Evolutionary conservation across 2,113 vertebrate species (phyloP), one percentile per base, ranked within the genome.

Genomic region (Poeciliopsis turrubarensis): DNA sequence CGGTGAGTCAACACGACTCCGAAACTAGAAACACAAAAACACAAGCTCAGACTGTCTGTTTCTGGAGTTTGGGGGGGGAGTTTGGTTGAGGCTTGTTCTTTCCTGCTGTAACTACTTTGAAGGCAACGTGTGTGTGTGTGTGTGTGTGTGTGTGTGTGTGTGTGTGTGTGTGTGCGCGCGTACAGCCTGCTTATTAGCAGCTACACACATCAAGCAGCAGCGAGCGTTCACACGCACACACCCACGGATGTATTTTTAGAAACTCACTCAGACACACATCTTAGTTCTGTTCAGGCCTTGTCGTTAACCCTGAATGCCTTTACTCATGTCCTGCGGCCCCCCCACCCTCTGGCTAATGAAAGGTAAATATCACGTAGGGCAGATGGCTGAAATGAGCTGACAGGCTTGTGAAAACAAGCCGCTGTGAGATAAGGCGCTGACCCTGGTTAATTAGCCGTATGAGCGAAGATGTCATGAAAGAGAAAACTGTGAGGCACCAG

Each of bases 371-470:
- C 87, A 90, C 85, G 76, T 65, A 65, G 68, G 79, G 78, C 64
- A 17, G 79, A 67, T 19, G 9, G 80, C 77, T 89, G 86, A 85
- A 71, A 90, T 75, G 76, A 92, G 77, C 85, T 85, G 88, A 82
- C 85, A 88, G 74, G 68, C 81, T 81, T 92, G 81, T 94, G 57
- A 79, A 89, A 94, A 93, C 90, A 94, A 88, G 79, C 75, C 85
- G 77, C 34, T 85, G 68, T 82, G 71, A 82, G 91, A 92, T 93
- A 91, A 94, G 89, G 86, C 67, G 79, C 86, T 90, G 90, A 93
- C 91, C 87, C 75, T 29, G 61, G 79, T 71, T 93, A 83, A 92
- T 94, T 92, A 94, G 72, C 72, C 34, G 37, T 32, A 31, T 79
- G 89, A 90, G 80, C 78, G 70, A 69, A 32, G 68, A 60, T 74